These are phyloP conservation scores for Dascillus cervinus DNA, from an alignment of 2,888 invertebrate species.

Conservation along the genomic window DNA sequence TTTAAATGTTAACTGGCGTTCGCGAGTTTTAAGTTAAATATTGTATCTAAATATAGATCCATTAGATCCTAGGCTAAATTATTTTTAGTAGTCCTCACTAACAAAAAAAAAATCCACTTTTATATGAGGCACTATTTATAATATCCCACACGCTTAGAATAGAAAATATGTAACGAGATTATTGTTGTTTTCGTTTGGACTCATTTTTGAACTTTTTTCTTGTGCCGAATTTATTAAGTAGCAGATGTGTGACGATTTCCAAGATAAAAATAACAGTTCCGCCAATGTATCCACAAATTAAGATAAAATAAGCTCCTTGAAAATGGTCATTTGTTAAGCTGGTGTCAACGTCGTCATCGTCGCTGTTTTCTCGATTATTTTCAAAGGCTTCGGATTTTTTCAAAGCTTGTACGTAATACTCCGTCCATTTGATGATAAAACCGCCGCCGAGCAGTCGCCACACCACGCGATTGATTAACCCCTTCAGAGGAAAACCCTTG, in stretches of 20 bases:
- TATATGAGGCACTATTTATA: too few relatives aligned
- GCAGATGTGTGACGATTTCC: too few relatives aligned
- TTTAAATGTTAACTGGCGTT: background rate
- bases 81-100: slow-evolving; percentile 12
- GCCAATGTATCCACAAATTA: slow-evolving; percentile 14
- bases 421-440: slow-evolving; percentile 40
- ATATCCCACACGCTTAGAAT: too few relatives aligned
- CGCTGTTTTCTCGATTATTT: background rate
- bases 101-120: too few relatives aligned
- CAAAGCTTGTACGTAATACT: slow-evolving; percentile 6
- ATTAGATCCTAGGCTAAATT: slow-evolving; percentile 11
- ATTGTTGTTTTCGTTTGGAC: too few relatives aligned
- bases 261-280: slow-evolving; percentile 10
- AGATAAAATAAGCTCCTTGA: slow-evolving; percentile 20
- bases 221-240: too few relatives aligned
- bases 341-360: slow-evolving; percentile 7
- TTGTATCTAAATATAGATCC: background rate
- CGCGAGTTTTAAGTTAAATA: background rate
- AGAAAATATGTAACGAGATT: too few relatives aligned
- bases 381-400: background rate
- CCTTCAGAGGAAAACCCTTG: slow-evolving; percentile 48
- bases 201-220: too few relatives aligned
- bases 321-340: slow-evolving; percentile 18
- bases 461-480: slow-evolving; percentile 44
- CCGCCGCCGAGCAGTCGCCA: slow-evolving; percentile 45